Base-by-base conservation (phyloP, 2,113 vertebrate species). In the Penelope pileata region DNA sequence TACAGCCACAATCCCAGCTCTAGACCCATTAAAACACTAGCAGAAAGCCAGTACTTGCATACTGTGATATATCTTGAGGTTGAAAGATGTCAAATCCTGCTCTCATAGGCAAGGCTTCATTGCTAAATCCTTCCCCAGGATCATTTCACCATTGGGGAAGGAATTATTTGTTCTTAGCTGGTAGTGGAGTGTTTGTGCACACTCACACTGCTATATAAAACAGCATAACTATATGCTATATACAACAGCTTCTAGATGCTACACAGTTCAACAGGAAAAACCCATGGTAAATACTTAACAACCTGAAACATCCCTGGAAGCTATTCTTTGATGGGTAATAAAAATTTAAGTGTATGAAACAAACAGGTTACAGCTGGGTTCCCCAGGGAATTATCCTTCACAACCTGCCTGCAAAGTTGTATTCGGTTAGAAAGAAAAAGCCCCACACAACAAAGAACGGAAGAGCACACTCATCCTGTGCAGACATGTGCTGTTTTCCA, bases 231-330 rank as follows among this genome's bases (percentile, higher is more conserved):
- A n/a, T n/a, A n/a, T n/a, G n/a, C n/a, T n/a, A n/a, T n/a, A n/a
- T n/a, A n/a, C n/a, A n/a, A n/a, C 6, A 86, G 17, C 45, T 83
- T 60, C 62, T 89, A 48, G 29, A 62, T 58, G 24, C 69, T 68
- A 62, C 2, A 3, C 21, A 91, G 64, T 80, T 86, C 79, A 63
- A 24, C 22, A 91, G 93, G 90, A 90, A 92, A 91, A 95, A 86
- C 70, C 75, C 85, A 86, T 10, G 34, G 9, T 11, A 68, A 85
- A 83, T 60, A 70, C 40, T 51, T 56, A 68, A 86, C 47, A 58
- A 76, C 42, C 81, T 0, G 15, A 73, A 91, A 85, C 74, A 78
- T 40, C 73, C 83, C 88, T 73, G 43, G 73, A 64, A 93, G 81
- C 54, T 90, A 27, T 59, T 85, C 62, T 26, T 79, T 63, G 64